These are phyloP conservation scores for Gymnogyps californianus DNA, from an alignment of 2,113 vertebrate genomes.

Conservation along the genomic window DNA sequence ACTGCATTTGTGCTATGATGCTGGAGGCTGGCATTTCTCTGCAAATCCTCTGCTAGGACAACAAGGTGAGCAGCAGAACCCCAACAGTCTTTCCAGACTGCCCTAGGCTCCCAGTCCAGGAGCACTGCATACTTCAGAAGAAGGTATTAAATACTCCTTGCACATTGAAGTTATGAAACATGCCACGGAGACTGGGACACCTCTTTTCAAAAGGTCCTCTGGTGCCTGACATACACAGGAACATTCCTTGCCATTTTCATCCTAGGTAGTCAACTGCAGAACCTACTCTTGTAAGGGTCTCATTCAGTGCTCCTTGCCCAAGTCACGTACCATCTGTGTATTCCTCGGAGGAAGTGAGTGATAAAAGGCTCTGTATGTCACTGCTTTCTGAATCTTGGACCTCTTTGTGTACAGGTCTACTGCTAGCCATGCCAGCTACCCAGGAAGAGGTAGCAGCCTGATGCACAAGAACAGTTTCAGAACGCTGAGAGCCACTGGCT, in stretches of 20 bases:
- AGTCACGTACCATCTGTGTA: conserved; percentile 89
- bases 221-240: neutral
- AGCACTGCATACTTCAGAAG: accelerated
- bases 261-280: neutral
- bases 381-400: conserved; percentile 89
- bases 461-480: conserved; percentile 91
- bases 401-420: conserved; percentile 74
- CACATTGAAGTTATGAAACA: neutral
- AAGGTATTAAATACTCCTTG: neutral
- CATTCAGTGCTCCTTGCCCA: neutral
- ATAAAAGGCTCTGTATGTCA: conserved; percentile 95
- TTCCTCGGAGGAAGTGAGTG: conserved; percentile 88
- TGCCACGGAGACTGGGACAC: neutral
- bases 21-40: neutral
- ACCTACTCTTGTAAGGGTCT: neutral
- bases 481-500: conserved; percentile 83
- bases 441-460: conserved; percentile 83
- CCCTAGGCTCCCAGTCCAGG: neutral
- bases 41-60: neutral
- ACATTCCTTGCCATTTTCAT: neutral
- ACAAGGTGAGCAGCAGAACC: neutral
- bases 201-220: neutral
- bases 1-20: neutral
- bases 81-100: neutral
- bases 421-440: conserved; percentile 81